These are phyloP conservation scores for Tiliacea aurago DNA, from an alignment of 2,888 invertebrate species.

Conservation along the genomic window DNA sequence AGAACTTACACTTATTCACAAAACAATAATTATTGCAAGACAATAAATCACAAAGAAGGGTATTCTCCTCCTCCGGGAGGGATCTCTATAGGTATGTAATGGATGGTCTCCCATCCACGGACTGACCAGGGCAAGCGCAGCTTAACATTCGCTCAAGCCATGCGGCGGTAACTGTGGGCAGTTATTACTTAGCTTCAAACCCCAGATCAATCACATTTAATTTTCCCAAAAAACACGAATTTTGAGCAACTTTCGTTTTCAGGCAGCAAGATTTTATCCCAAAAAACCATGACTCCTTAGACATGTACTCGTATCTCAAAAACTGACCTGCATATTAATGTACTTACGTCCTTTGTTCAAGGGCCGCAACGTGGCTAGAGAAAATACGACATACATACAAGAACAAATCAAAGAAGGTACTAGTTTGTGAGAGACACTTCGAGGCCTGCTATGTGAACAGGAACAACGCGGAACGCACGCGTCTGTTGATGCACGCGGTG, in stretches of 20 bases:
- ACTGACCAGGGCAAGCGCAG: neutral
- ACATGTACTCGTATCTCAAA: neutral
- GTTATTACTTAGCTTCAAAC: neutral
- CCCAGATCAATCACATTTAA: neutral
- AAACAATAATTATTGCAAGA: neutral
- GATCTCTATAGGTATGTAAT: too few species aligned
- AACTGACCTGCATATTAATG: neutral
- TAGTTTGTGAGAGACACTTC: constrained; percentile 64
- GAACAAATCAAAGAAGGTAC: constrained; percentile 23
- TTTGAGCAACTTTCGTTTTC: neutral
- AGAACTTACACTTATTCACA: too few species aligned
- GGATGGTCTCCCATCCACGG: neutral
- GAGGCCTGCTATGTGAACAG: constrained; percentile 38
- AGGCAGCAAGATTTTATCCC: neutral
- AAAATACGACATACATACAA: constrained; percentile 32
- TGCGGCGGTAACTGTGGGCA: neutral
- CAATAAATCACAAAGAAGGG: neutral
- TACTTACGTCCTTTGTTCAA: constrained; percentile 24
- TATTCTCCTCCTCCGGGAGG: neutral
- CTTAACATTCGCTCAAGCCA: neutral
- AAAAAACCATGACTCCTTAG: neutral
- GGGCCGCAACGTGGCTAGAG: constrained; percentile 43
- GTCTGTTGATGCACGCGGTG: constrained; percentile 57
- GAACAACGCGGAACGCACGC: constrained; percentile 42
- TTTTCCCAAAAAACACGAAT: neutral